A percentile compares a stretch with the other conserved stretches of the same genome.
phyloP scores from a whole-genome alignment of 2,113 vertebrate species.

The Rynchops niger region DNA sequence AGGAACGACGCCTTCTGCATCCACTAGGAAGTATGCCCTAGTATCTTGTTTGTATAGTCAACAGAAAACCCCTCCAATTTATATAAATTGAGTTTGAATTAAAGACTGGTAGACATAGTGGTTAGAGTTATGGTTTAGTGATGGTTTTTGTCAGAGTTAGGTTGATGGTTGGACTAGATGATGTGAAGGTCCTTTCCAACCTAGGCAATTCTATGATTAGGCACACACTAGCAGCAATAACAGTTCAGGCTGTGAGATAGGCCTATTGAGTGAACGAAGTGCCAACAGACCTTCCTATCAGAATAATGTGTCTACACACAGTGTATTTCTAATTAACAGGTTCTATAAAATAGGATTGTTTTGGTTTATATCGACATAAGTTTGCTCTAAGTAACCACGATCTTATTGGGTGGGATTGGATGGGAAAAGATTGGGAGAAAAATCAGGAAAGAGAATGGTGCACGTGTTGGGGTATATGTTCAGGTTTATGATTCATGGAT shows the following conservation, averaged over 20 bases:
- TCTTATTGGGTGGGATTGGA: no score
- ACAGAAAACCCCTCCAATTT: neutral
- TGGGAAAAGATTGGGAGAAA: neutral
- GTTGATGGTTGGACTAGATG: no score
- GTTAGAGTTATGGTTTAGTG: no score
- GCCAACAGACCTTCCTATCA: neutral
- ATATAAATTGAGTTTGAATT: neutral
- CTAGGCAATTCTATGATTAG: neutral
- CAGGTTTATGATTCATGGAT: neutral
- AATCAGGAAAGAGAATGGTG: fast-evolving
- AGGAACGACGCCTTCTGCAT: neutral
- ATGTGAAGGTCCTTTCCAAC: no score
- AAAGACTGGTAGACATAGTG: neutral
- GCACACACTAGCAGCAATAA: neutral
- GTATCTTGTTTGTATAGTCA: neutral
- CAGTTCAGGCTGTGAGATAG: neutral
- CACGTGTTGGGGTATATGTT: fast-evolving
- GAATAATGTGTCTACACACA: neutral
- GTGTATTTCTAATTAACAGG: neutral
- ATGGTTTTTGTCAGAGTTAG: no score
- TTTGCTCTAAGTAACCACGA: neutral
- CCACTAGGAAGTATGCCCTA: neutral
- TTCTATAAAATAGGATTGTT: neutral
- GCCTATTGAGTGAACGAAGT: fast-evolving
- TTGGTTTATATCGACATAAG: neutral